Base-by-base conservation (phyloP, 2,113 vertebrate genomes). In the Aythya baeri region DNA sequence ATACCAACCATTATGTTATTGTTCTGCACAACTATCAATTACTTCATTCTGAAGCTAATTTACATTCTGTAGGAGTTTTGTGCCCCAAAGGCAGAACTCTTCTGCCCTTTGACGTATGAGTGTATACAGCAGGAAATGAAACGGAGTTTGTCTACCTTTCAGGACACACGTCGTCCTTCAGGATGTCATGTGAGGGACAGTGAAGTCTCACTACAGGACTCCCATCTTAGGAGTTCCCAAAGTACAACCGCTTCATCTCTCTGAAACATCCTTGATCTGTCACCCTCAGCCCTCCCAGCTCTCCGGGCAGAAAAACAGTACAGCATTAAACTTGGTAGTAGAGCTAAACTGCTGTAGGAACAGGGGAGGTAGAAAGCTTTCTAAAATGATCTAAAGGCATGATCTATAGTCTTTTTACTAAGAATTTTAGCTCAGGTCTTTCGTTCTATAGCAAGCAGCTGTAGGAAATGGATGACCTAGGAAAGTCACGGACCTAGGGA, bases 31-130 rank as follows among this genome's bases (percentile, higher is more conserved):
- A 94, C 89, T 82, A 95, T 82, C 92, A 97, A 97, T 97, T 97
- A 97, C 93, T 97, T 97, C 88, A 91, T 86, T 97, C 78, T 91
- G 83, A 96, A 96, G 93, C 91, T 96, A 65, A 95, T 97, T 96
- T 96, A 82, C 76, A 92, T 97, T 96, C 87, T 72, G 55, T 78
- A 84, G 68, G 76, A 87, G 86, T 83, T 91, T 94, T 89, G 61
- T 96, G 72, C 80, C 92, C 94, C 89, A 91, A 90, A 96, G 52
- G 77, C 71, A 89, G 94, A 95, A 92, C 85, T 88, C 43, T 94
- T 94, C 93, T 9, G 1, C 80, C 54, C n/a, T 94, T 97, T 97
- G 94, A 94, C 77, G 86, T 78, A 76, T 63, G 71, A 89, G 90
- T 16, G 26, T 81, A 85, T 7, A 26, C 43, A 66, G 81, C 46